These are phyloP conservation scores for Kryptolebias ocellatus DNA, from an alignment of 2,797 vertebrate genomes.

Conservation along the genomic window DNA sequence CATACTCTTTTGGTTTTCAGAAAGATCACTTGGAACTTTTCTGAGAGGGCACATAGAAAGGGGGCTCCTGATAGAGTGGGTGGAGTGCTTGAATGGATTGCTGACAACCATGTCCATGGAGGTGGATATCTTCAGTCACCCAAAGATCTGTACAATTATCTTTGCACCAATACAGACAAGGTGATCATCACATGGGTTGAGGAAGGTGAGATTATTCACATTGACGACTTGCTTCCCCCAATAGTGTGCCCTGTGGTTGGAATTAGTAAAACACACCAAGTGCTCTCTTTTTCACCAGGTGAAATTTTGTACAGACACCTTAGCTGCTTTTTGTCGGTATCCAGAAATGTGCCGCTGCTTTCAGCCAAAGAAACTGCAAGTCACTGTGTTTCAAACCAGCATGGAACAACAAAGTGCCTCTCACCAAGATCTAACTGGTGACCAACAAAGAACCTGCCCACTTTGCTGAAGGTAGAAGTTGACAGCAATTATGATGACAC, in stretches of 20 bases:
- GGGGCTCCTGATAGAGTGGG: conserved; percentile 1
- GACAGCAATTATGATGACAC: neutral
- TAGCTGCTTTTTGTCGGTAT: neutral
- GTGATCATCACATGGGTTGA: conserved; percentile 1
- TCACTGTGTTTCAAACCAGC: neutral
- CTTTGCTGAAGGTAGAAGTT: neutral
- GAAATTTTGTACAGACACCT: neutral
- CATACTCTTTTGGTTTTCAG: conserved; percentile 1
- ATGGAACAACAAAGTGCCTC: neutral
- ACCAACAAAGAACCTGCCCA: neutral
- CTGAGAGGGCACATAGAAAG: neutral
- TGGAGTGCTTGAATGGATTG: neutral
- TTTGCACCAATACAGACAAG: conserved; percentile 1
- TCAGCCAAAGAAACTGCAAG: neutral
- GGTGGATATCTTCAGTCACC: neutral
- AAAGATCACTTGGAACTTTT: neutral
- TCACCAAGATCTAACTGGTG: neutral
- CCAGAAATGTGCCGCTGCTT: neutral
- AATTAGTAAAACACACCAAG: neutral
- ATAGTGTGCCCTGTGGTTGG: neutral
- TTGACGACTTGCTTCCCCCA: neutral
- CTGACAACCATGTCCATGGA: neutral
- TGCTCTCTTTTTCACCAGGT: neutral
- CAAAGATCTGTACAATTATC: neutral
- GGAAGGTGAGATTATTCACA: neutral